Percentiles rank a stretch among this genome's conserved stretches.
phyloP scores from a whole-genome alignment of 2,888 invertebrate species.

The Luffia ferchaultella region DNA sequence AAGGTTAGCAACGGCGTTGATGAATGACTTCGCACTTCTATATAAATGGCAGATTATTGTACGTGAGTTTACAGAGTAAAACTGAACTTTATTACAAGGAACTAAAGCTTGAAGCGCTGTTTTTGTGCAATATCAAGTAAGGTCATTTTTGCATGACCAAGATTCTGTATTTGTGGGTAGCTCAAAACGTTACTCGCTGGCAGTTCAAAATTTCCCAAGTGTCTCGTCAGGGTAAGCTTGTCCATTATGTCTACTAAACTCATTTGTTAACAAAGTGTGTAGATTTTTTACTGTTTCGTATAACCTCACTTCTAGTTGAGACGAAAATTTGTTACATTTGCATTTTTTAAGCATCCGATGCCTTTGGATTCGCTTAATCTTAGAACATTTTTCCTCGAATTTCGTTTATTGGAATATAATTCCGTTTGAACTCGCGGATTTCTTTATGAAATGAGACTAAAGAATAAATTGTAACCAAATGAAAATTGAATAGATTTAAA shows the following conservation, averaged over 20 bases:
- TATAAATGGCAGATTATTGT: conserved; percentile 17
- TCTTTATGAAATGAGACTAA: too few relatives aligned
- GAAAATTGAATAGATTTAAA: too few relatives aligned
- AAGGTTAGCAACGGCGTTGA: conserved; percentile 20
- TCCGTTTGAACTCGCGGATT: too few relatives aligned
- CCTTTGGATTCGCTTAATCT: too few relatives aligned
- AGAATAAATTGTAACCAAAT: too few relatives aligned
- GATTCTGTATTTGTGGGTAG: conserved; percentile 18
- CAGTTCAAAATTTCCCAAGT: conserved; percentile 23
- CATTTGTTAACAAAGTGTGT: conserved; percentile 12
- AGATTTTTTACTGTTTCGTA: too few relatives aligned
- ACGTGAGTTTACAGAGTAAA: conserved; percentile 9
- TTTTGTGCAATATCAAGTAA: neutral
- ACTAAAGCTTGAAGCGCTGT: conserved; percentile 7
- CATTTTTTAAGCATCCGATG: too few relatives aligned
- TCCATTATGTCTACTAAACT: conserved; percentile 20
- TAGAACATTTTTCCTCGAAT: too few relatives aligned
- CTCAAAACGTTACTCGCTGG: conserved; percentile 20
- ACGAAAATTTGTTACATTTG: too few relatives aligned
- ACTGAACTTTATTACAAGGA: conserved; percentile 10
- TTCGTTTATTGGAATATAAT: too few relatives aligned
- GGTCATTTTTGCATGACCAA: conserved; percentile 16
- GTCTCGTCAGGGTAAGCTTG: conserved; percentile 20
- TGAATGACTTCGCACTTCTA: conserved; percentile 17
- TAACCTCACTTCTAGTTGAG: too few relatives aligned